These are phyloP conservation scores for Ceratotherium simum DNA, from an alignment of 2,113 vertebrate genomes.

Conservation along the genomic window DNA sequence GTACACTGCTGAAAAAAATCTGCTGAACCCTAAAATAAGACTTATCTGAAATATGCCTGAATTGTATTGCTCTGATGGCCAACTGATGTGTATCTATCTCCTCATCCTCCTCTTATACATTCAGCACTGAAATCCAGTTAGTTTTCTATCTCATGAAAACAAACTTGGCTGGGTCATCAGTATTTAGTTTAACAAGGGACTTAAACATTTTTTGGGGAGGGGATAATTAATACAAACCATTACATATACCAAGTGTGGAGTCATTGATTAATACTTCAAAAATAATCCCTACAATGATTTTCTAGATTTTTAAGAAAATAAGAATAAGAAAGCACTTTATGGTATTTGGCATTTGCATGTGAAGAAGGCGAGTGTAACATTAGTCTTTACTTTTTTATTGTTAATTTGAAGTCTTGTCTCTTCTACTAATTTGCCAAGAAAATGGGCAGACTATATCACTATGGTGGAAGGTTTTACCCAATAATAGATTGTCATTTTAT, in stretches of 20 bases:
- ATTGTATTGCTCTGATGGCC: background rate
- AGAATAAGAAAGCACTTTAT: background rate
- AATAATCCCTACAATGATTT: background rate
- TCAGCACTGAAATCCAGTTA: background rate
- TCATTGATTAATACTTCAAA: background rate
- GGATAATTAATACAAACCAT: background rate
- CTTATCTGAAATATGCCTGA: background rate
- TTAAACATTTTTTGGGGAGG: background rate
- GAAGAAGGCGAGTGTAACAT: background rate
- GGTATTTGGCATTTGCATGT: background rate
- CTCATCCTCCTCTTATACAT: background rate
- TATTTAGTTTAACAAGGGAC: background rate
- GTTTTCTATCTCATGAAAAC: background rate
- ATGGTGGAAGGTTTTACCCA: background rate
- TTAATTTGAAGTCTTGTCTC: background rate
- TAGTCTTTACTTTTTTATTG: background rate
- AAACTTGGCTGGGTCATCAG: background rate
- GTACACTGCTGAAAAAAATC: background rate
- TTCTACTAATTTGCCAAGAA: background rate
- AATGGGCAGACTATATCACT: background rate
- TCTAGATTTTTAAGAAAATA: background rate
- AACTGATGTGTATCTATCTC: background rate
- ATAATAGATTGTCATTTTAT: background rate
- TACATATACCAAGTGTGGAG: accelerated
- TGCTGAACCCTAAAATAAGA: background rate